These are phyloP conservation scores for Drosophila subpulchrella DNA, from an alignment of 1,140 invertebrate species.

Conservation along the genomic window DNA sequence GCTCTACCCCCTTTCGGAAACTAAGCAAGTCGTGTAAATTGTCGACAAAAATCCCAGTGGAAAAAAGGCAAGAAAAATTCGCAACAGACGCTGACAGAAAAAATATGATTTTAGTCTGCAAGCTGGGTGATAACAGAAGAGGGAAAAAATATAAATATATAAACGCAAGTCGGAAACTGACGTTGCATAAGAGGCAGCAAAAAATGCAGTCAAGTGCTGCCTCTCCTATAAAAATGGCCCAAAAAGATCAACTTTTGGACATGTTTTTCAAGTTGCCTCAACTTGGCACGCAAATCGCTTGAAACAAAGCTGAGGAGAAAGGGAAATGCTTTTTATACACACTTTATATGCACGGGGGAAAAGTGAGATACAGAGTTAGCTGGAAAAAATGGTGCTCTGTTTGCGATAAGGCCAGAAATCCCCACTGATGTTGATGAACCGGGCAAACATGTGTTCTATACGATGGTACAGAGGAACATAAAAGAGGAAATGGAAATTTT, in stretches of 20 bases:
- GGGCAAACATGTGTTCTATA: constrained; percentile 19
- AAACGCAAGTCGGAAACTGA: constrained; percentile 31
- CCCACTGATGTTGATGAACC: neutral
- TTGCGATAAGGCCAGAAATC: constrained; percentile 21
- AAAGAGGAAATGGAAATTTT: constrained; percentile 30
- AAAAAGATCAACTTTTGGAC: constrained; percentile 48
- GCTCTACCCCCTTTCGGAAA: neutral
- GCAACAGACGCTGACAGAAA: constrained; percentile 30
- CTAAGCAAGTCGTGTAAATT: constrained; percentile 18
- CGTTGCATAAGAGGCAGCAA: constrained; percentile 31
- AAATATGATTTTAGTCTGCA: constrained; percentile 17
- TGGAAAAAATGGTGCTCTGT: neutral
- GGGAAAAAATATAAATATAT: constrained; percentile 8
- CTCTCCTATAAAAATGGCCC: constrained; percentile 24
- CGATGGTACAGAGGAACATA: neutral
- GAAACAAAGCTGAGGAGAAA: constrained; percentile 4
- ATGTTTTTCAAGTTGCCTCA: constrained; percentile 38
- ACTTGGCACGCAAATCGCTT: constrained; percentile 41
- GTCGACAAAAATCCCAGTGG: constrained; percentile 14
- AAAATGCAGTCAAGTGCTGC: constrained; percentile 44
- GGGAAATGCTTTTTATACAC: neutral
- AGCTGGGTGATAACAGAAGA: constrained; percentile 33
- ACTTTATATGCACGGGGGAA: neutral
- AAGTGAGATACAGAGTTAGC: constrained; percentile 1
- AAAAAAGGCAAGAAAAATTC: constrained; percentile 14